A percentile compares a stretch with the other conserved stretches of the same genome.
Evolutionary conservation across 2,113 vertebrate genomes (phyloP).

Genomic region (Spheniscus mendiculus): DNA sequence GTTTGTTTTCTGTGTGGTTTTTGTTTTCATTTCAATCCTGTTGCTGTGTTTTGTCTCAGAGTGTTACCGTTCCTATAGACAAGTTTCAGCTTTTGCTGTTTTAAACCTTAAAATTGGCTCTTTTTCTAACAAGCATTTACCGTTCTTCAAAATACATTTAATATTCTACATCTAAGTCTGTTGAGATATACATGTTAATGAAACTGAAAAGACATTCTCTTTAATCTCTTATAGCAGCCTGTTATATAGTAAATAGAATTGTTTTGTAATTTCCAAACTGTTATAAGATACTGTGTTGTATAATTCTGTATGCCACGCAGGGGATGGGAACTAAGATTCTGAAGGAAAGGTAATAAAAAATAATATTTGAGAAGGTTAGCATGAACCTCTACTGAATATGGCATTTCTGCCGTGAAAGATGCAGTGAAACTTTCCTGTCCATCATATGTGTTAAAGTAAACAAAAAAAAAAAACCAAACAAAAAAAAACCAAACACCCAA

Average conservation of each 20-base stretch:
- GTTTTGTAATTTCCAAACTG: conserved; percentile 52
- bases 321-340: neutral
- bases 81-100: conserved; percentile 47
- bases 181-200: conserved; percentile 72
- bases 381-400: neutral
- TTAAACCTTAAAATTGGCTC: conserved; percentile 64
- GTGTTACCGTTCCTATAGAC: neutral
- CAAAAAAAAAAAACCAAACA: neutral
- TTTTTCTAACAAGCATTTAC: conserved; percentile 69
- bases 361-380: neutral
- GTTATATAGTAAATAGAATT: conserved; percentile 66
- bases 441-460: neutral
- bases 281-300: neutral
- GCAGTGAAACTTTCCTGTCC: neutral
- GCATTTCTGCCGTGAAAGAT: neutral
- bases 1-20: conserved; percentile 13
- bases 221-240: conserved; percentile 70
- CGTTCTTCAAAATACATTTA: conserved; percentile 43
- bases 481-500: too few species aligned
- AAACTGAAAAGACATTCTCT: conserved; percentile 36
- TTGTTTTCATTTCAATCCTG: conserved; percentile 13
- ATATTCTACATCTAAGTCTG: conserved; percentile 63
- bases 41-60: conserved; percentile 31
- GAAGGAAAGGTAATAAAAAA: neutral
- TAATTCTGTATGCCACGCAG: neutral